Evolutionary conservation across 2,797 vertebrate species (phyloP).

Genomic region (Australoheros facetus): DNA sequence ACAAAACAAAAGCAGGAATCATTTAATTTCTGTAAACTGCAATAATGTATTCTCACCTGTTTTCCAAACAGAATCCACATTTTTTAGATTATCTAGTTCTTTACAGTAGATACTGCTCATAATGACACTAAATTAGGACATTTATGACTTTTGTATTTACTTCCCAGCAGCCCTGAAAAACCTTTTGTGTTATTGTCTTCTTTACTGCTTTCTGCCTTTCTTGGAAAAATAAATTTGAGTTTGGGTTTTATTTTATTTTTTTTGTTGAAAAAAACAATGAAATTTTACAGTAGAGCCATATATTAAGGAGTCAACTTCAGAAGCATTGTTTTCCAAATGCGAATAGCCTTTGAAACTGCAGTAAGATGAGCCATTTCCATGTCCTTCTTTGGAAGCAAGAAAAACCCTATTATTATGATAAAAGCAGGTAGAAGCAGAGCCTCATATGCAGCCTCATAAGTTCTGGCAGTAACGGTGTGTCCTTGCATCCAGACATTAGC

Average conservation of each 20-base stretch:
- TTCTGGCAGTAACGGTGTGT: constrained; percentile 13
- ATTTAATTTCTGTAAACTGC: not conserved
- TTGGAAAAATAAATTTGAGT: not conserved
- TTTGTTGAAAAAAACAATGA: not conserved
- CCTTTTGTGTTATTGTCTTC: not conserved
- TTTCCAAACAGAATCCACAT: not conserved
- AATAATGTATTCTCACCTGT: not conserved
- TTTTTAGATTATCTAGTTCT: not conserved
- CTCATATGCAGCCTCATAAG: constrained; percentile 7
- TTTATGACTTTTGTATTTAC: rapidly evolving
- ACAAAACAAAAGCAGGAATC: not conserved
- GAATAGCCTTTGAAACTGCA: not conserved
- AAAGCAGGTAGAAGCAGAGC: constrained; percentile 4
- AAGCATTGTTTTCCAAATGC: not conserved
- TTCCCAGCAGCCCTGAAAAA: not conserved
- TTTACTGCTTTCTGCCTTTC: not conserved
- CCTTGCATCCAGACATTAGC: constrained; percentile 37
- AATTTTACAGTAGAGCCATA: not conserved
- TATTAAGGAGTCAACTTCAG: not conserved
- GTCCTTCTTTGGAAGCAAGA: not conserved
- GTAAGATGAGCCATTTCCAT: not conserved
- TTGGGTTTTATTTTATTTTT: too few species aligned
- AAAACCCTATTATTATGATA: constrained; percentile 3
- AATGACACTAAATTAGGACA: not conserved
- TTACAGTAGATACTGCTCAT: not conserved